phyloP scores from a whole-genome alignment of 2,888 invertebrate genomes.

The Priocnemis perturbator region DNA sequence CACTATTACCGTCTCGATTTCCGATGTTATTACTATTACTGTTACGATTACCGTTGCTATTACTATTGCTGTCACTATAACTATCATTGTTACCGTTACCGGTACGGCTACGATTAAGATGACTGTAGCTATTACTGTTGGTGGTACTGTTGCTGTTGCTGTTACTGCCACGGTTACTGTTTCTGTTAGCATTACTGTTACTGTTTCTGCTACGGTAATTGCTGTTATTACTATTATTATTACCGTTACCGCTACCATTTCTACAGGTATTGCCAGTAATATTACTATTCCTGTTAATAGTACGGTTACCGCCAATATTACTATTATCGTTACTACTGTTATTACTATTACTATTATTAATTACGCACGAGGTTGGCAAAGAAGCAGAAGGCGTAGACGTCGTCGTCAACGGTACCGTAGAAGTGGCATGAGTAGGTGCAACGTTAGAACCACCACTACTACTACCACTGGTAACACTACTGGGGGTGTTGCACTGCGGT shows the following conservation, averaged over 20 bases:
- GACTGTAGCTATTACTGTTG: neutral
- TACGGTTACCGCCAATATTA: no score
- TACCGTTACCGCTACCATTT: no score
- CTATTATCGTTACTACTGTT: no score
- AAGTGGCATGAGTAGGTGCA: conserved; percentile 61
- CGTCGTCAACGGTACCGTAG: conserved; percentile 49
- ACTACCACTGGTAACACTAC: conserved; percentile 62
- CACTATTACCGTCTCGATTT: neutral
- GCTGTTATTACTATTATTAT: no score
- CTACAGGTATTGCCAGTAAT: no score
- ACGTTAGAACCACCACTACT: conserved; percentile 60
- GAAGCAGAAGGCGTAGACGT: conserved; percentile 16
- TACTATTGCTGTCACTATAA: conserved; percentile 3
- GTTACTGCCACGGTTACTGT: no score
- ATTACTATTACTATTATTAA: no score
- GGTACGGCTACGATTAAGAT: no score
- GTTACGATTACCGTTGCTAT: neutral
- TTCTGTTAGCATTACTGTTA: no score
- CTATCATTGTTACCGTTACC: neutral
- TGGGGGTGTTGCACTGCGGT: conserved; percentile 46
- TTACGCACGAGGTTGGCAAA: no score
- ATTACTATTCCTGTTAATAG: no score
- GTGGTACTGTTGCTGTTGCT: neutral
- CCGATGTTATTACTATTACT: conserved; percentile 3
- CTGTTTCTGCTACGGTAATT: no score